Evolutionary conservation across 2,113 vertebrate genomes (phyloP), one percentile per base, ranked within the genome.

Genomic region (Climacteris rufus): DNA sequence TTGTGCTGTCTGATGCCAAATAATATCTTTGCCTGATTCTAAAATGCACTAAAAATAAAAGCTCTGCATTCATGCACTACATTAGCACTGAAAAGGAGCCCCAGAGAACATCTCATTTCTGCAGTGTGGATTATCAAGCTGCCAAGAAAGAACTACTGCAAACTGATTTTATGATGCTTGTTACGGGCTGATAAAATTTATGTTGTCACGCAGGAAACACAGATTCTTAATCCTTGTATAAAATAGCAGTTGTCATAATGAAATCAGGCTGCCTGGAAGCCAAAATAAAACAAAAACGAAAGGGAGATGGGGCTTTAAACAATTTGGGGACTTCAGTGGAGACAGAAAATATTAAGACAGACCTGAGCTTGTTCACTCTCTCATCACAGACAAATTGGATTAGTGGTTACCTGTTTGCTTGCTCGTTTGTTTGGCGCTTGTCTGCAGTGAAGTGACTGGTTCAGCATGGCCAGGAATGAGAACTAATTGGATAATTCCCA

Each of bases 31-130:
- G 59, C 69, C 60, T 15, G 5, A 56, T 78, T 61, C 76, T 65
- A 61, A 75, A 68, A 86, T 27, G 63, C 45, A 84, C 88, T 77
- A 45, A 84, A 94, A 91, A 86, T 57, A 94, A 94, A 94, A 87
- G 85, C 75, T 56, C 78, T 80, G 68, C 85, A 47, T 87, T 88
- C 94, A n/a, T 16, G 30, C 68, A 53, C 71, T 78, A 42, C 63
- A 69, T 89, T 63, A 93, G 79, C 6, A 0, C 71, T 65, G 49
- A 71, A 72, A 91, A 92, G 74, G 39, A 91, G 65, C 68, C 83
- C 89, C 75, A 30, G 89, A 93, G 78, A 96, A 91, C 8, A 45
- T 49, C 91, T 94, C 52, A 37, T 84, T 94, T 83, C 88, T 94
- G 57, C 66, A 15, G 45, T 5, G 19, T 84, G 94, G 64, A 44